phyloP scores from a whole-genome alignment of 2,888 invertebrate genomes.

The Philhelius pedissequus region DNA sequence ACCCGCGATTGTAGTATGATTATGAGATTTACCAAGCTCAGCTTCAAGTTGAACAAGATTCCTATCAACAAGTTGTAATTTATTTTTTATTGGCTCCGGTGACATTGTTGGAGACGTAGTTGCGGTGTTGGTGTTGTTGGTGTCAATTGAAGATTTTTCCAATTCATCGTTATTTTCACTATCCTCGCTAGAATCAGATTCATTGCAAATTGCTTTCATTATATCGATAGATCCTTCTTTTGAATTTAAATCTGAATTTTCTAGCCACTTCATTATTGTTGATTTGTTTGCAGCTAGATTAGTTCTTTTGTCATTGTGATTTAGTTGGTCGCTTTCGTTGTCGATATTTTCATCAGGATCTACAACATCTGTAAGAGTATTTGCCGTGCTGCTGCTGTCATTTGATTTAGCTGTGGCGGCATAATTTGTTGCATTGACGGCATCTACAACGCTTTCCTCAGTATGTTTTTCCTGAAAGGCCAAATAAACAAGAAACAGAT shows the following conservation, averaged over 20 bases:
- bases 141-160: slow-evolving; percentile 29
- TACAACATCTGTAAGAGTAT: slow-evolving; percentile 47
- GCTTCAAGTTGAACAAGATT: slow-evolving; percentile 70
- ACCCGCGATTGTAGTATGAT: slow-evolving; percentile 35
- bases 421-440: slow-evolving; percentile 38
- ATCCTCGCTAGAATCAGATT: slow-evolving; percentile 74
- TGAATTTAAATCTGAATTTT: slow-evolving; percentile 77
- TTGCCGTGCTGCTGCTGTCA: slow-evolving; percentile 37
- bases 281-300: slow-evolving; percentile 69
- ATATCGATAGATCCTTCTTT: slow-evolving; percentile 76
- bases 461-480: slow-evolving; percentile 36
- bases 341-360: slow-evolving; percentile 38
- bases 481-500: not conserved
- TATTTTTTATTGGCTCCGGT: slow-evolving; percentile 67
- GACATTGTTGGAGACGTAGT: slow-evolving; percentile 36
- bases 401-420: slow-evolving; percentile 26
- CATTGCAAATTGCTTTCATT: slow-evolving; percentile 77
- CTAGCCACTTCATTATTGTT: slow-evolving; percentile 76
- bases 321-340: slow-evolving; percentile 28
- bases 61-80: slow-evolving; percentile 70
- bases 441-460: slow-evolving; percentile 45
- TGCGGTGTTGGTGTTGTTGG: not conserved
- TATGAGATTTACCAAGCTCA: slow-evolving; percentile 69
- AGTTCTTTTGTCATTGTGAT: slow-evolving; percentile 21
- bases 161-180: slow-evolving; percentile 69